These are phyloP conservation scores for Lithophane ornitopus DNA, from an alignment of 2,888 invertebrate genomes.

Conservation along the genomic window DNA sequence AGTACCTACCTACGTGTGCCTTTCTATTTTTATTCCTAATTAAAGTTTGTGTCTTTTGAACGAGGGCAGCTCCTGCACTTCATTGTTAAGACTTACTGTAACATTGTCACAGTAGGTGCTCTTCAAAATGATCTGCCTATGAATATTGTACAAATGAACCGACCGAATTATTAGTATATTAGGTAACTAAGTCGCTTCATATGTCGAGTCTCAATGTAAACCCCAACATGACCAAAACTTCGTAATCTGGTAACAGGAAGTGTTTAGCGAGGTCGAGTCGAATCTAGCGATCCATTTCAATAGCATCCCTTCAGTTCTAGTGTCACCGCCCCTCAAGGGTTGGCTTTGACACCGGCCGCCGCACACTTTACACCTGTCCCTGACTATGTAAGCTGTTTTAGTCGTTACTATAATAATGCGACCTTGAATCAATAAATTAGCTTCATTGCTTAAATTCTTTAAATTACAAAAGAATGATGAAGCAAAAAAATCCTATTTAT, in stretches of 20 bases:
- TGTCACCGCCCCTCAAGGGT: conserved; percentile 12
- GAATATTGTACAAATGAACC: conserved; percentile 22
- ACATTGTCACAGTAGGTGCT: neutral
- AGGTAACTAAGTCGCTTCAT: too few species aligned
- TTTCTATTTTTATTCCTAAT: conserved; percentile 4
- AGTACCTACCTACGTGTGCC: conserved; percentile 10
- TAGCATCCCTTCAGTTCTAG: conserved; percentile 47
- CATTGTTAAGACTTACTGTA: conserved; percentile 2
- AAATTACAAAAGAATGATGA: conserved; percentile 71
- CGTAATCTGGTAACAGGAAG: conserved; percentile 58
- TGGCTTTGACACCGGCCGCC: conserved; percentile 17
- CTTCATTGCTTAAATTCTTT: conserved; percentile 53
- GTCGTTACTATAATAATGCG: conserved; percentile 47
- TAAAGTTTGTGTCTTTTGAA: conserved; percentile 14
- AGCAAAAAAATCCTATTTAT: conserved; percentile 66
- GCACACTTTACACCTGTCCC: conserved; percentile 30
- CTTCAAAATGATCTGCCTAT: neutral
- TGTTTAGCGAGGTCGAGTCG: conserved; percentile 52
- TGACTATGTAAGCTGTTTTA: conserved; percentile 41
- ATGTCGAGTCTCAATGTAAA: conserved; percentile 53
- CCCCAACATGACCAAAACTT: conserved; percentile 63
- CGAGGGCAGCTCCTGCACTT: neutral
- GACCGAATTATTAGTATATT: neutral
- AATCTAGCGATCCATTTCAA: conserved; percentile 65
- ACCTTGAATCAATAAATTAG: conserved; percentile 43